Evolutionary conservation across 2,888 invertebrate genomes (phyloP).

Genomic region (Pilophorus perplexus): DNA sequence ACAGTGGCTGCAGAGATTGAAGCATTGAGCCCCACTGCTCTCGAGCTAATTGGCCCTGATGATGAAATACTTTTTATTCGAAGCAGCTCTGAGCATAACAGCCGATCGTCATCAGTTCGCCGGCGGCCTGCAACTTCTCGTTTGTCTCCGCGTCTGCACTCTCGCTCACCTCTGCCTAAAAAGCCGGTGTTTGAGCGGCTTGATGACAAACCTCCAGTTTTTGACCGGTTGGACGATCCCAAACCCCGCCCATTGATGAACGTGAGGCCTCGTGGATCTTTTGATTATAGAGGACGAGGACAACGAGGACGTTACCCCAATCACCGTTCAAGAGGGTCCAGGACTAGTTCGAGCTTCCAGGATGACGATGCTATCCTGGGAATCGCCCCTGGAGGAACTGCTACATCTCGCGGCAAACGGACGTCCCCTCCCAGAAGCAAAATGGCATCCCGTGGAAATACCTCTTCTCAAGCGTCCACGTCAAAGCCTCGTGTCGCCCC

Average conservation of each 20-base stretch:
- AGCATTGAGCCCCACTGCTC: neutral
- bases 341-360: no score
- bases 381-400: no score
- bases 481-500: no score
- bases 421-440: no score
- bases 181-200: constrained; percentile 18
- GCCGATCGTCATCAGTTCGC: neutral
- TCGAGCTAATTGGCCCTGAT: neutral
- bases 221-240: constrained; percentile 1
- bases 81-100: neutral
- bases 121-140: neutral
- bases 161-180: neutral
- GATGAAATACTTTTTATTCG: constrained; percentile 1
- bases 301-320: no score
- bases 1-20: neutral
- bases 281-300: no score
- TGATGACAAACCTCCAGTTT: constrained; percentile 11
- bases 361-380: no score
- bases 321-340: no score
- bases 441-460: no score
- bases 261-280: neutral
- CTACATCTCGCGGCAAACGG: no score
- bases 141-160: constrained; percentile 1
- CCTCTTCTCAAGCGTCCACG: no score
- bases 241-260: neutral